phyloP scores from a whole-genome alignment of 2,797 vertebrate genomes.

The Chaetodon trifasciatus region DNA sequence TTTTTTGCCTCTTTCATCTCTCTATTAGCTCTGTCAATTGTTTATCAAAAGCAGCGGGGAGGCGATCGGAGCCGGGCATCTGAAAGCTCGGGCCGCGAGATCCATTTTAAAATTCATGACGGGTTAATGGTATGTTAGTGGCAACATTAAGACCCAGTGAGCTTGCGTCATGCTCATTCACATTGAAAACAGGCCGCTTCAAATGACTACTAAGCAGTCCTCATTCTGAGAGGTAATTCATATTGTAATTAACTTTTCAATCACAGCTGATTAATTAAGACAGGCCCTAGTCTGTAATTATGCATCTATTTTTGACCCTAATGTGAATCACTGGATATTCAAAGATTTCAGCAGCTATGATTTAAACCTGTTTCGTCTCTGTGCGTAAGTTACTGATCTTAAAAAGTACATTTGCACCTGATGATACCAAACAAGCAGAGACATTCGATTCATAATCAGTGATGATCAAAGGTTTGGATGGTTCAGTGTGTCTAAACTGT shows the following conservation, averaged over 20 bases:
- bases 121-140: conserved; percentile 88
- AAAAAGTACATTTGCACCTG: conserved; percentile 34
- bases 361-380: conserved; percentile 51
- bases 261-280: conserved; percentile 90
- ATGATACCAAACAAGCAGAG: conserved; percentile 10
- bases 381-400: conserved; percentile 41
- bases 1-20: conserved; percentile 81
- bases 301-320: conserved; percentile 85
- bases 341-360: conserved; percentile 59
- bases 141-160: conserved; percentile 80
- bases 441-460: neutral
- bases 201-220: conserved; percentile 87
- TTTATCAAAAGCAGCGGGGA: conserved; percentile 84
- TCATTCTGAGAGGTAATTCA: conserved; percentile 88
- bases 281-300: conserved; percentile 86
- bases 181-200: conserved; percentile 86
- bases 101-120: conserved; percentile 87
- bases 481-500: conserved; percentile 6
- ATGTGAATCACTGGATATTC: conserved; percentile 79
- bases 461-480: conserved; percentile 1
- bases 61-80: conserved; percentile 73
- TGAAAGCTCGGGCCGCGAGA: conserved; percentile 78
- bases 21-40: conserved; percentile 87
- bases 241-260: conserved; percentile 92
- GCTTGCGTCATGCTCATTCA: conserved; percentile 77